Evolutionary conservation across 2,888 invertebrate species (phyloP), one percentile per base, ranked within the genome.

Genomic region (Lysandra bellargus): DNA sequence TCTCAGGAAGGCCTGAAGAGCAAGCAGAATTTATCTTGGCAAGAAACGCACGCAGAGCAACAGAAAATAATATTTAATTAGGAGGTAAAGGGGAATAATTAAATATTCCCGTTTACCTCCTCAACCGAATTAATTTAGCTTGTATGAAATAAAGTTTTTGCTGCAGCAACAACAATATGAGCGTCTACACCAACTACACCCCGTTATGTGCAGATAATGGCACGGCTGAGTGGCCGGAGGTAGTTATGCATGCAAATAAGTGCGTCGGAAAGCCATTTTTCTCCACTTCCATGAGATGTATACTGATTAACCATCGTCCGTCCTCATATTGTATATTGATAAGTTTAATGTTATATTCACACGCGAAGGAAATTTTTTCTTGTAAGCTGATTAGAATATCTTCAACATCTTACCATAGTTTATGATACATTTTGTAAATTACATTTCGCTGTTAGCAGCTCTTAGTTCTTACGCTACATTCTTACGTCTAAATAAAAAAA

Each of bases 191-290:
- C 3, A 17, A 4, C 69, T 14, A 17, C 69, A 12, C 12, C 3
- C 69, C 69, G 69, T 37, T 69, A 69, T 37, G 69, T 37, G 69
- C 64, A 64, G 30, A 40, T 74, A 74, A 44, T 74, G n/a, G 69
- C 53, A 80, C 78, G 82, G 79, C 80, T 80, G 80, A 80, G 79
- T 82, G 80, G 80, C 74, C 80, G 81, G 80, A 80, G 76, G 81
- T 82, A 80, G 80, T 81, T 82, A 81, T 82, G 82, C 80, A 83
- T 84, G 83, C 82, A 82, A 83, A 82, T 83, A 80, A 82, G 79
- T 80, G 80, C 81, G 80, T 81, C 82, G 82, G 82, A 82, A 82
- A 83, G 82, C 81, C 81, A 81, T 82, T 82, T 83, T 83, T 83
- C 81, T 83, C 79, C 80, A 76, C 80, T 72, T 80, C 79, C 80